Base-by-base conservation (phyloP, 2,113 vertebrate species). In the Sapayoa aenigma region DNA sequence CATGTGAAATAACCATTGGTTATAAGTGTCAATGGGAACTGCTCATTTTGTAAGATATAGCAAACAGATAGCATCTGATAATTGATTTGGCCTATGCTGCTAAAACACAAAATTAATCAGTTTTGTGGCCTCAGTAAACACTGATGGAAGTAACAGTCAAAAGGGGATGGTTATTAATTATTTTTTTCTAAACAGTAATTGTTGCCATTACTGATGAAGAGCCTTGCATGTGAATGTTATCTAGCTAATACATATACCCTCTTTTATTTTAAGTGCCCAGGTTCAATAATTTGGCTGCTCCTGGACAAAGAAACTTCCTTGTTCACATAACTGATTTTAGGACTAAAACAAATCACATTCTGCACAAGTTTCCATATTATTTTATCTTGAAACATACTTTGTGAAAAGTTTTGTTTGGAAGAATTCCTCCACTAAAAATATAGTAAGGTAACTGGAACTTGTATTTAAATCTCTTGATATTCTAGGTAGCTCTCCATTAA, bases 261-360 rank as follows among this genome's bases (percentile, higher is more conserved):
- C 68, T 93, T 79, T 85, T 78, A 72, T 82, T 86, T 47, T 60
- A 74, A 91, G n/a, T 11, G 18, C 27, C 89, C 17, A 56, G 0
- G 21, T 94, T 74, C 37, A 89, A 89, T 95, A 89, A 90, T 97
- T 89, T 97, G 83, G 28, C 68, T 63, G 86, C 56, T 97, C 39
- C 78, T 90, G 93, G 67, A 72, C 85, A 94, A 89, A 73, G 78
- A 89, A 96, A 84, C 68, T 87, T 82, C 88, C 94, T 60, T 87
- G 37, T 47, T 65, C n/a, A 35, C 31, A 65, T 55, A 89, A 75
- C 82, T 41, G 14, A 62, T 69, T 41, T 93, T 24, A 33, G 21
- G 58, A 56, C 27, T 49, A 24, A 81, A 89, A 42, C 4, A 56
- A 74, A 16, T 46, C n/a, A 25, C 27, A 30, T 55, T 66, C 27